Conservation (phyloP, 2,888 invertebrate species). For the Exocentrus adspersus region DNA sequence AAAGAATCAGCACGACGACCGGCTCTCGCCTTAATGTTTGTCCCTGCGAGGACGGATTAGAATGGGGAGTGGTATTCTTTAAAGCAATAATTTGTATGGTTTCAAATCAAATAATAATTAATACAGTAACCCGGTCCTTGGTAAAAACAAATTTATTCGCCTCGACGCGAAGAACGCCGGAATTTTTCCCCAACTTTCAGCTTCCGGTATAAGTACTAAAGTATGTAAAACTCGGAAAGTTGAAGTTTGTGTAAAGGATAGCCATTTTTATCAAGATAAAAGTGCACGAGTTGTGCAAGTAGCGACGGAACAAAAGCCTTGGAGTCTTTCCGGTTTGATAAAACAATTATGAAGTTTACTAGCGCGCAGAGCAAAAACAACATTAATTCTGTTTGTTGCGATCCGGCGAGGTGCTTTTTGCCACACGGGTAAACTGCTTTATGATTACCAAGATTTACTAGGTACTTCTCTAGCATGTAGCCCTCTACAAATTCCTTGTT, state of each 20-base stretch:
- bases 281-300: slow-evolving; percentile 33
- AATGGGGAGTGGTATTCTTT: not conserved
- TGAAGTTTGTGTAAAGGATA: slow-evolving; percentile 41
- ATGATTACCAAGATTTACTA: not conserved
- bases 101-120: too few relatives aligned
- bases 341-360: slow-evolving; percentile 37
- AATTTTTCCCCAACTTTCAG: slow-evolving; percentile 35
- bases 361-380: slow-evolving; percentile 7
- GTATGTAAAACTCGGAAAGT: slow-evolving; percentile 40
- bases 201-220: slow-evolving; percentile 36
- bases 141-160: slow-evolving; percentile 37
- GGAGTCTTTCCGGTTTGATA: slow-evolving; percentile 39
- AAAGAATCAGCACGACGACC: slow-evolving; percentile 11
- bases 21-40: slow-evolving; percentile 7
- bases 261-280: slow-evolving; percentile 43
- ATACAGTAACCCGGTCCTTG: not conserved
- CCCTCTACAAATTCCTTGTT: not conserved
- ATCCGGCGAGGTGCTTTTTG: slow-evolving; percentile 7
- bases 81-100: too few relatives aligned
- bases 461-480: not conserved
- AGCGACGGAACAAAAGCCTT: slow-evolving; percentile 33
- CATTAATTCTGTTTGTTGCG: slow-evolving; percentile 12
- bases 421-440: not conserved
- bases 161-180: slow-evolving; percentile 30
- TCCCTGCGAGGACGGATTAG: not conserved